Evolutionary conservation across 2,113 vertebrate genomes (phyloP).

Genomic region (Pollimyrus isidori): DNA sequence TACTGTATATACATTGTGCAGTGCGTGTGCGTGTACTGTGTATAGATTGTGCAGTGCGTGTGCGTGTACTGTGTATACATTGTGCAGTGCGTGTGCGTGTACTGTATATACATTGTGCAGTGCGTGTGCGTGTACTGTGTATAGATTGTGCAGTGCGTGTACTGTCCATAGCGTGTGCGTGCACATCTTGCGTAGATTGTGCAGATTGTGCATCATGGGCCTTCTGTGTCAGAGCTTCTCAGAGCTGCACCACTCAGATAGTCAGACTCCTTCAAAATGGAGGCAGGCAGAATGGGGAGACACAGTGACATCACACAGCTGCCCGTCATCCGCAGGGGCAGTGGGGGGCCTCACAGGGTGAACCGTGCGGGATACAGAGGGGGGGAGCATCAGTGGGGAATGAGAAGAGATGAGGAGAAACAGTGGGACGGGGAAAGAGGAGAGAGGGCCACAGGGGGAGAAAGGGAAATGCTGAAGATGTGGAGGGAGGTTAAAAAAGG

Average conservation of each 20-base stretch:
- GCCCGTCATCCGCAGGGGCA: not conserved
- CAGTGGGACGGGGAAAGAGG: not conserved
- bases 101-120: not conserved
- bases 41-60: not conserved
- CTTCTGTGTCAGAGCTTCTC: not conserved
- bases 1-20: not conserved
- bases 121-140: not conserved
- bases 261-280: not conserved
- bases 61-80: not conserved
- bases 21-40: not conserved
- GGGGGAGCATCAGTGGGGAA: slow-evolving; percentile 10
- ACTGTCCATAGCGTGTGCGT: too few relatives aligned
- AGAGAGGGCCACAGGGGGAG: slow-evolving; percentile 25
- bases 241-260: not conserved
- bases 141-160: not conserved
- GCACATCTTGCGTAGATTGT: not conserved
- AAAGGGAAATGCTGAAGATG: slow-evolving; percentile 22
- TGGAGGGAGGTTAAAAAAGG: not conserved
- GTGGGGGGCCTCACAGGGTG: not conserved
- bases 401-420: slow-evolving; percentile 14
- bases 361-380: slow-evolving; percentile 7
- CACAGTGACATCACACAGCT: slow-evolving; percentile 1
- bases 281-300: slow-evolving; percentile 10
- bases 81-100: not conserved
- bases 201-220: not conserved